A percentile compares a stretch with the other conserved stretches of the same genome.
These are phyloP conservation scores for Diadophis punctatus DNA, from an alignment of 2,113 vertebrate genomes.

Conservation along the genomic window DNA sequence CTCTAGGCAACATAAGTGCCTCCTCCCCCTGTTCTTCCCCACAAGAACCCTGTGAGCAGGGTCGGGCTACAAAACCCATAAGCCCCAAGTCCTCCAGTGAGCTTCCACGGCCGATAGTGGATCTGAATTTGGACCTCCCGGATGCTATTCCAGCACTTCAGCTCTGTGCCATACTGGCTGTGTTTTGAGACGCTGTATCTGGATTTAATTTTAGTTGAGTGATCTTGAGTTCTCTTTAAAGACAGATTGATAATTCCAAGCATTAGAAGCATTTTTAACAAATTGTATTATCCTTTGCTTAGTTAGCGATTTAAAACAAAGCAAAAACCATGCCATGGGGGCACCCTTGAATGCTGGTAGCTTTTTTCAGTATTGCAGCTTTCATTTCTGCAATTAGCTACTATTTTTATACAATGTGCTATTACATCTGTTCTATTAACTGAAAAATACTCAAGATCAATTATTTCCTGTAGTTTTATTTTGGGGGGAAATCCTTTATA, in stretches of 20 bases:
- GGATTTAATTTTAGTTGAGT: background rate
- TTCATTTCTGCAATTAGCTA: background rate
- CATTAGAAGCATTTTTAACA: background rate
- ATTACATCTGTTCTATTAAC: background rate
- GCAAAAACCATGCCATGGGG: background rate
- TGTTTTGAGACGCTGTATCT: background rate
- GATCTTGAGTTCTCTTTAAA: background rate
- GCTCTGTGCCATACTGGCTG: background rate
- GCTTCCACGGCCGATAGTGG: background rate
- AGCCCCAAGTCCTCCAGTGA: background rate
- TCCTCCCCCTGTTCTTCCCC: background rate
- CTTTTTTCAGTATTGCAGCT: background rate
- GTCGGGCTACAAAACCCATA: background rate
- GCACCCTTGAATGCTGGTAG: too few relatives aligned
- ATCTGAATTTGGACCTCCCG: background rate
- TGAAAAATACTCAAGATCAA: background rate
- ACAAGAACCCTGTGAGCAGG: background rate
- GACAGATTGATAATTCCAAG: too few relatives aligned
- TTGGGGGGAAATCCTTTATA: background rate
- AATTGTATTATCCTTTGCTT: background rate
- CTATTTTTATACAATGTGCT: background rate
- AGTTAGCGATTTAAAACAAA: background rate
- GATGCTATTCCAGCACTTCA: background rate
- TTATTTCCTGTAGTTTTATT: background rate
- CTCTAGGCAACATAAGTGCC: background rate